Conservation (phyloP, 2,113 vertebrate species). For the Pontoporia blainvillei region DNA sequence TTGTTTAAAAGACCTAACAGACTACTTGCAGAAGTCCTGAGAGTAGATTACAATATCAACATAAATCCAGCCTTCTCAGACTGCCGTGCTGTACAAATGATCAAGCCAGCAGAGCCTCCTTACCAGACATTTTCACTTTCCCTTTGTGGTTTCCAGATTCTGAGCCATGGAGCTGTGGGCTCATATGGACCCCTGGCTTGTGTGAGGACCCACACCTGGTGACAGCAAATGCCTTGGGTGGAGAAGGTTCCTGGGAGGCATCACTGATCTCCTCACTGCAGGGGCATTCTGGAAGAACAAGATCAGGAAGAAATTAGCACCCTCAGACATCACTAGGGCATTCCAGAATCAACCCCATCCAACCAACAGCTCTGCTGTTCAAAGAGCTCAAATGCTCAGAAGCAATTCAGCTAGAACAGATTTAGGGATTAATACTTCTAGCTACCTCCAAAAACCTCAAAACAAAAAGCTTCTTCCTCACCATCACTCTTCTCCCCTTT, state of each 20-base stretch:
- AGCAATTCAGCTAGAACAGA: neutral
- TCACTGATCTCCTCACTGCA: conserved; percentile 88
- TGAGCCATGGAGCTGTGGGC: conserved; percentile 81
- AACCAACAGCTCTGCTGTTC: neutral
- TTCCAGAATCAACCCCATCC: conserved; percentile 5
- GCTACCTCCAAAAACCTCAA: neutral
- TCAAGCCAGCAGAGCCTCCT: conserved; percentile 26
- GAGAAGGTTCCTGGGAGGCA: conserved; percentile 79
- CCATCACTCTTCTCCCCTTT: neutral
- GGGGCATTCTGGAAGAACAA: conserved; percentile 78
- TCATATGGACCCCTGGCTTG: conserved; percentile 83
- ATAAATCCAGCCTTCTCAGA: neutral
- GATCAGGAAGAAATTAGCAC: conserved; percentile 28
- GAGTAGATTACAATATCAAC: neutral
- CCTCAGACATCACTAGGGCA: neutral
- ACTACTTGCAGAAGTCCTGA: neutral
- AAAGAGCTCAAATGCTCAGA: neutral
- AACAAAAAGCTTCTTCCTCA: neutral
- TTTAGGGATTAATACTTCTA: neutral
- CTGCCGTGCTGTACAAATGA: neutral
- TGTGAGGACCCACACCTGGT: conserved; percentile 81
- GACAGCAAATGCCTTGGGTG: conserved; percentile 78
- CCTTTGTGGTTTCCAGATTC: conserved; percentile 85
- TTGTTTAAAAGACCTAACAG: neutral
- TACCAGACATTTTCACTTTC: conserved; percentile 83